These are phyloP conservation scores for Danaus melanippus DNA, from an alignment of 1,140 invertebrate species.

Conservation along the genomic window DNA sequence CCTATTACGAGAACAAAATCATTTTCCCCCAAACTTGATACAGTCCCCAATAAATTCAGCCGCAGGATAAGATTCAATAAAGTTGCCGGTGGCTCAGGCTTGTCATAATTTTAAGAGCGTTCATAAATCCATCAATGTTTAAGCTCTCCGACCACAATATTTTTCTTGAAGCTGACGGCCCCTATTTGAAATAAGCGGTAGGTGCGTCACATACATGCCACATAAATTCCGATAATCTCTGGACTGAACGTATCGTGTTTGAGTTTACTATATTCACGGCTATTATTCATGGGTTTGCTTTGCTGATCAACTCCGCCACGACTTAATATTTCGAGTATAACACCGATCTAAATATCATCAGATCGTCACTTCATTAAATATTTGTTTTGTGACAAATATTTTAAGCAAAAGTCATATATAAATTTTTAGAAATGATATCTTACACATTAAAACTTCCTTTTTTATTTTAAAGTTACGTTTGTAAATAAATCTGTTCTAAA, in stretches of 20 bases:
- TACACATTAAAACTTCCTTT: no score
- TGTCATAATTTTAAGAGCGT: conserved; percentile 69
- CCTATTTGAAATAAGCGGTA: conserved; percentile 36
- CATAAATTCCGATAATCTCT: conserved; percentile 68
- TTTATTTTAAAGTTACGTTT: no score
- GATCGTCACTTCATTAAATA: neutral
- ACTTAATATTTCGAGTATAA: conserved; percentile 62
- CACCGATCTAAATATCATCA: conserved; percentile 42
- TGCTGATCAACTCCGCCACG: conserved; percentile 56
- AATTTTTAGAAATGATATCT: no score
- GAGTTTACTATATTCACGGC: conserved; percentile 55
- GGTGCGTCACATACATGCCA: conserved; percentile 64
- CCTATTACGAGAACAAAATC: conserved; percentile 41
- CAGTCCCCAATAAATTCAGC: conserved; percentile 55
- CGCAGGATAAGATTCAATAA: conserved; percentile 67
- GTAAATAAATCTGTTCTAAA: no score
- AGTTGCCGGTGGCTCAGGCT: conserved; percentile 54
- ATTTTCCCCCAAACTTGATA: conserved; percentile 47
- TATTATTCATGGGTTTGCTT: conserved; percentile 65
- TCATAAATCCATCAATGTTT: conserved; percentile 70
- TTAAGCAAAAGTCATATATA: no score
- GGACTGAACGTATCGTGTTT: conserved; percentile 48
- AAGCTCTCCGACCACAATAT: conserved; percentile 65
- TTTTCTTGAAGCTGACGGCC: conserved; percentile 50
- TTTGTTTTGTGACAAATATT: no score